phyloP scores from a whole-genome alignment of 2,888 invertebrate species.

The Ophioninae sp. region DNA sequence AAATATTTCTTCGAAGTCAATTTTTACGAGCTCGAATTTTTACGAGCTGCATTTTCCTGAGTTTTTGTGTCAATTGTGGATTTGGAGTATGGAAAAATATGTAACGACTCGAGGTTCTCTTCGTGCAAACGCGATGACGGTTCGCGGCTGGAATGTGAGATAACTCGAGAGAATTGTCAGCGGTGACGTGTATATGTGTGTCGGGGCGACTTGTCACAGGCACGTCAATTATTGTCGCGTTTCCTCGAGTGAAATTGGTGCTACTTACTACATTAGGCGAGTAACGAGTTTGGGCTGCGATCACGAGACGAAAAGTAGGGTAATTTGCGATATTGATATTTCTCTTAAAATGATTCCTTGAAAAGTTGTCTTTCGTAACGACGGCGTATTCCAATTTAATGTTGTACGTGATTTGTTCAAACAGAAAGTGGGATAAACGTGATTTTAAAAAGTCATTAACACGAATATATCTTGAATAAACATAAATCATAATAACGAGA shows the following conservation, averaged over 20 bases:
- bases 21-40: slow-evolving; percentile 16
- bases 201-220: slow-evolving; percentile 48
- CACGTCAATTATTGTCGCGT: slow-evolving; percentile 61
- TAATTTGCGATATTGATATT: slow-evolving; percentile 9
- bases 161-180: slow-evolving; percentile 70
- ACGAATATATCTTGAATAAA: not conserved
- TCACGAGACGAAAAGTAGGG: slow-evolving; percentile 10
- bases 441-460: not conserved
- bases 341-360: not conserved
- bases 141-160: slow-evolving; percentile 75
- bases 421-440: not conserved
- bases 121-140: slow-evolving; percentile 70
- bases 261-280: slow-evolving; percentile 38
- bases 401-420: not conserved
- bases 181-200: slow-evolving; percentile 60
- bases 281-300: slow-evolving; percentile 44
- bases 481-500: not conserved
- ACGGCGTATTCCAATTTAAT: not conserved
- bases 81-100: slow-evolving; percentile 28
- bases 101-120: slow-evolving; percentile 30
- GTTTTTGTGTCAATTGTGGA: slow-evolving; percentile 26
- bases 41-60: slow-evolving; percentile 5
- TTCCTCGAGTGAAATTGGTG: slow-evolving; percentile 57
- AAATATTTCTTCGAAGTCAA: slow-evolving; percentile 12
- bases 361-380: not conserved